phyloP scores from a whole-genome alignment of 2,113 vertebrate species.

The Colistium nudipinnis region DNA sequence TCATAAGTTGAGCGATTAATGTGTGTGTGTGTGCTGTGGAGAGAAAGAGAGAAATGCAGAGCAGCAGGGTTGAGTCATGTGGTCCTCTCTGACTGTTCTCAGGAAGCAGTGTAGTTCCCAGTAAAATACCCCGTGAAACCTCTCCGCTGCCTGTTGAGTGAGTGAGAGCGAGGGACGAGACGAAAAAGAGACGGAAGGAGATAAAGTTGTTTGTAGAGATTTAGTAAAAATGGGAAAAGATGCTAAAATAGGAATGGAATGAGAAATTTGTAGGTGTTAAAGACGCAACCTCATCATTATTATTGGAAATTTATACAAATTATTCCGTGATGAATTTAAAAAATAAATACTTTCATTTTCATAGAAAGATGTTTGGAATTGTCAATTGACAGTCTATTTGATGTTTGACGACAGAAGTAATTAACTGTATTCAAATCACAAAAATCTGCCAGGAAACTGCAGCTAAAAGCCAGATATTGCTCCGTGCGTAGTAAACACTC shows the following conservation, averaged over 20 bases:
- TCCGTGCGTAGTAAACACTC: constrained; percentile 50
- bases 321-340: not conserved
- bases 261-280: not conserved
- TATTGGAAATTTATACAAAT: constrained; percentile 1
- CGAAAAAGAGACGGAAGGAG: not conserved
- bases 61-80: constrained; percentile 74
- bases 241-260: not conserved
- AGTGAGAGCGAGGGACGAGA: not conserved
- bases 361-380: constrained; percentile 31
- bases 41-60: constrained; percentile 27
- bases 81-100: constrained; percentile 82
- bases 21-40: constrained; percentile 12
- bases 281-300: not conserved
- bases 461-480: constrained; percentile 40
- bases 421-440: constrained; percentile 41
- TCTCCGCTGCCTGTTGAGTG: not conserved
- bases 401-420: constrained; percentile 32
- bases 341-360: constrained; percentile 4
- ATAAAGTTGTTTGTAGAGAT: not conserved
- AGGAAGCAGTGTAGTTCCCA: constrained; percentile 74
- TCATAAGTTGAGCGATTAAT: constrained; percentile 59
- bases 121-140: constrained; percentile 53
- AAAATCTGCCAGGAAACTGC: constrained; percentile 47
- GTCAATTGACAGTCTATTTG: constrained; percentile 46
- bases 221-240: not conserved